phyloP scores from a whole-genome alignment of 1,140 invertebrate species.

The Lethocerus indicus region DNA sequence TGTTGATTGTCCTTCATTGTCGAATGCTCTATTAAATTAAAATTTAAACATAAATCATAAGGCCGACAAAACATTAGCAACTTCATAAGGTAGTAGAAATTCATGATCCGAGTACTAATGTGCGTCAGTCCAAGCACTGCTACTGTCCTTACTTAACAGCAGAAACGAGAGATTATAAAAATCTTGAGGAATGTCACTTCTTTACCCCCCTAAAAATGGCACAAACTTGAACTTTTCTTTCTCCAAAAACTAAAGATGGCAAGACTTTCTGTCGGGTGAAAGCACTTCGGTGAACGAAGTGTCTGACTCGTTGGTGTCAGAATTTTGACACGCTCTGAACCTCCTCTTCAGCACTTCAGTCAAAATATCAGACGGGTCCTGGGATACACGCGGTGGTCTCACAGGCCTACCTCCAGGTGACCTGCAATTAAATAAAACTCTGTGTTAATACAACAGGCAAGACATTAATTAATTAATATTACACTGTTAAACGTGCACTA shows the following conservation, averaged over 20 bases:
- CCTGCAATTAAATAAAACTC: neutral
- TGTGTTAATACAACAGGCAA: neutral
- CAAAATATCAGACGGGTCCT: conserved; percentile 4
- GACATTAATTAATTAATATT: neutral
- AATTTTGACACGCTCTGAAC: conserved; percentile 1
- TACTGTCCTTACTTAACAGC: too few relatives aligned
- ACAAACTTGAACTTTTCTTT: too few relatives aligned
- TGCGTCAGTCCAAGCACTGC: too few relatives aligned
- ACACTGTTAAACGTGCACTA: neutral
- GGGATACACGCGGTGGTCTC: neutral
- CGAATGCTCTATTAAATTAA: too few relatives aligned
- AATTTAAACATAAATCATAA: too few relatives aligned
- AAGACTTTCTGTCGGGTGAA: neutral
- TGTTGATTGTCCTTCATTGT: too few relatives aligned
- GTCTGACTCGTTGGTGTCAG: conserved; percentile 3
- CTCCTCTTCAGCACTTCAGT: conserved; percentile 7
- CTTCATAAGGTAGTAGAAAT: too few relatives aligned
- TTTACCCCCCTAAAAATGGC: too few relatives aligned
- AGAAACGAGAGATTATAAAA: too few relatives aligned
- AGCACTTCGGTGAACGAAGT: neutral
- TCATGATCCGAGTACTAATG: too few relatives aligned
- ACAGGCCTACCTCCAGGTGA: conserved; percentile 8
- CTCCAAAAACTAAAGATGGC: neutral
- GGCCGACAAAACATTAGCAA: too few relatives aligned
- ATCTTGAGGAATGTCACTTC: too few relatives aligned